Evolutionary conservation across 2,797 vertebrate species (phyloP).

Genomic region (Thaleichthys pacificus): DNA sequence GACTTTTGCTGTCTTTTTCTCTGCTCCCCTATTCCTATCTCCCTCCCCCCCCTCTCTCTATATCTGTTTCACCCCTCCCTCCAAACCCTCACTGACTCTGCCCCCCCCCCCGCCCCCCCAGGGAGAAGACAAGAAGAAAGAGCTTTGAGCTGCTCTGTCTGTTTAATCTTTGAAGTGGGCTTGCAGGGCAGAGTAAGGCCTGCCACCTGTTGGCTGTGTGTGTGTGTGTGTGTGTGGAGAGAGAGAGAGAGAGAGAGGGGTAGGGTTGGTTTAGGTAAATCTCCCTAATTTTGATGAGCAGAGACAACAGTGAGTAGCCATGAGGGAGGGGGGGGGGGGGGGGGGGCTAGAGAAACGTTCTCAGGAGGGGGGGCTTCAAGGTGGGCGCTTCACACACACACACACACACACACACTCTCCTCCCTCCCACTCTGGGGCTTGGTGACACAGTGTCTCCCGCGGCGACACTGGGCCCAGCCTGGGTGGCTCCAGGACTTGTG

Average conservation of each 20-base stretch:
- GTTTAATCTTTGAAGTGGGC: constrained; percentile 73
- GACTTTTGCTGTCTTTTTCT: not conserved
- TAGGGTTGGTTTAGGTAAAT: constrained; percentile 64
- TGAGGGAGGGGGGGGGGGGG: constrained; percentile 30
- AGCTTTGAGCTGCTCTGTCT: constrained; percentile 60
- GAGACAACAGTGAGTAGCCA: constrained; percentile 74
- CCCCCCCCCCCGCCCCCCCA: constrained; percentile 28
- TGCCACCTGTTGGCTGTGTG: constrained; percentile 75
- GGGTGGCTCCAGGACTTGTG: constrained; percentile 74
- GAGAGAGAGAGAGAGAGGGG: constrained; percentile 7
- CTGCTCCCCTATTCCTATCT: not conserved
- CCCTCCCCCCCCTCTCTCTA: constrained; percentile 50
- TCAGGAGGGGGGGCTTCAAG: constrained; percentile 61
- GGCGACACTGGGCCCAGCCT: constrained; percentile 71
- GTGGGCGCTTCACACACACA: constrained; percentile 33
- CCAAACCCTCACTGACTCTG: constrained; percentile 13
- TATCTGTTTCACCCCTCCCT: constrained; percentile 39
- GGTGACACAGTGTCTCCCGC: constrained; percentile 76
- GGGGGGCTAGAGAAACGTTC: constrained; percentile 54
- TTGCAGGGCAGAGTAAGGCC: constrained; percentile 73
- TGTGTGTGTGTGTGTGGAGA: constrained; percentile 54
- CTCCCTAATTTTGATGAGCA: constrained; percentile 78
- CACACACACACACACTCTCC: constrained; percentile 41
- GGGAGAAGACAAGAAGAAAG: constrained; percentile 51
- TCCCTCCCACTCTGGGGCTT: constrained; percentile 57